phyloP scores from a whole-genome alignment of 2,113 vertebrate species.

The Chrysochloris asiatica region DNA sequence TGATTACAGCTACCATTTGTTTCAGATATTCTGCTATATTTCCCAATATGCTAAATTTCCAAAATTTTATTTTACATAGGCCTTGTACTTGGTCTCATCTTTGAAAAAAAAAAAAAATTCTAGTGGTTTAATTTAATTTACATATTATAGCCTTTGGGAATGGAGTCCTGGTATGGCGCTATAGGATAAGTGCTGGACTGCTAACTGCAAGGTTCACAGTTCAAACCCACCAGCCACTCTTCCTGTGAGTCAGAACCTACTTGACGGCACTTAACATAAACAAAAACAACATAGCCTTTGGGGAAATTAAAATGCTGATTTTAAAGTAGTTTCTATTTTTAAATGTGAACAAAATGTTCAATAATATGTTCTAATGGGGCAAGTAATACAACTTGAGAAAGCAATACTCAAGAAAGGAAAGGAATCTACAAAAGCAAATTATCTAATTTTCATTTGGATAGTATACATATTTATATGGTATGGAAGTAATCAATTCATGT shows the following conservation, averaged over 20 bases:
- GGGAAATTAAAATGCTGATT: neutral
- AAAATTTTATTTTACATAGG: constrained; percentile 42
- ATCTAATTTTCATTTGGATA: neutral
- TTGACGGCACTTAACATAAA: no score
- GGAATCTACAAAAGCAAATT: neutral
- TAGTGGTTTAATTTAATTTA: neutral
- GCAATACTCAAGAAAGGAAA: neutral
- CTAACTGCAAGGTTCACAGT: no score
- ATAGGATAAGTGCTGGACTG: no score
- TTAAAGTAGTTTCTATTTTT: neutral
- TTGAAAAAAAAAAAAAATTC: neutral
- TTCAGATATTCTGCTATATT: constrained; percentile 1
- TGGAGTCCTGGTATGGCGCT: no score
- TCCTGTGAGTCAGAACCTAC: no score
- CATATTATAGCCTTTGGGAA: neutral
- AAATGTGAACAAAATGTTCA: neutral
- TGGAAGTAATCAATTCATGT: neutral
- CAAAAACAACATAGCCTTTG: neutral
- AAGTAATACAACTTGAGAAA: neutral
- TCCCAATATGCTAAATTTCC: no score
- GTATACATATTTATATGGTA: neutral
- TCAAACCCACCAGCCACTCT: no score
- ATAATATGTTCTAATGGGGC: neutral
- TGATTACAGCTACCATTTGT: constrained; percentile 32
- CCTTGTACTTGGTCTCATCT: neutral